A percentile compares a stretch with the other conserved stretches of the same genome.
Evolutionary conservation across 2,113 vertebrate species (phyloP).

Genomic region (Pundamilia nyererei): DNA sequence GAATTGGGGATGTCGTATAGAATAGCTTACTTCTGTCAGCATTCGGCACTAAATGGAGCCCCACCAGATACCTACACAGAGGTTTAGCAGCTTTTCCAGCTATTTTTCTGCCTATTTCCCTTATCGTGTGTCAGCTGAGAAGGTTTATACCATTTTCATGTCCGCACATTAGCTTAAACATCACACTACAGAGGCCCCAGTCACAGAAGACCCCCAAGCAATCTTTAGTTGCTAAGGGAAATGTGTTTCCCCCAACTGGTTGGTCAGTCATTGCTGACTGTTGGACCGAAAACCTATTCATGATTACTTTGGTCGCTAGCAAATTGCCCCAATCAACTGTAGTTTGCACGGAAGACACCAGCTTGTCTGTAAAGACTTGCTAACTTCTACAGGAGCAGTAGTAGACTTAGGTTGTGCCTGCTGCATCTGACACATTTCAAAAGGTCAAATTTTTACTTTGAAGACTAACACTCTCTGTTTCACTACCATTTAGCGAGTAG

Average conservation of each 20-base stretch:
- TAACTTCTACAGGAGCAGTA: neutral
- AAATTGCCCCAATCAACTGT: neutral
- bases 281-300: neutral
- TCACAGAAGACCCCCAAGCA: neutral
- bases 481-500: neutral
- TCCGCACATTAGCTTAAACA: neutral
- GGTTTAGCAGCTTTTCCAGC: neutral
- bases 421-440: neutral
- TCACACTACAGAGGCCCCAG: neutral
- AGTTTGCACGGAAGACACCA: neutral
- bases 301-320: neutral
- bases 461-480: neutral
- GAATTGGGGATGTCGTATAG: conserved; percentile 20
- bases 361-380: neutral
- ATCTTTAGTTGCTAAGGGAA: neutral
- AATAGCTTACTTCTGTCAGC: neutral
- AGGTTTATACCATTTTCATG: neutral
- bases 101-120: neutral
- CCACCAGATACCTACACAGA: conserved; percentile 3
- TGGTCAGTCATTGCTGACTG: neutral
- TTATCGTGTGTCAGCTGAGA: neutral
- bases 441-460: neutral
- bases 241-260: neutral
- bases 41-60: neutral
- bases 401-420: neutral